Conservation (phyloP, 53 echinoderm and acorn worm genomes). For the Mesocentrotus franciscanus region DNA sequence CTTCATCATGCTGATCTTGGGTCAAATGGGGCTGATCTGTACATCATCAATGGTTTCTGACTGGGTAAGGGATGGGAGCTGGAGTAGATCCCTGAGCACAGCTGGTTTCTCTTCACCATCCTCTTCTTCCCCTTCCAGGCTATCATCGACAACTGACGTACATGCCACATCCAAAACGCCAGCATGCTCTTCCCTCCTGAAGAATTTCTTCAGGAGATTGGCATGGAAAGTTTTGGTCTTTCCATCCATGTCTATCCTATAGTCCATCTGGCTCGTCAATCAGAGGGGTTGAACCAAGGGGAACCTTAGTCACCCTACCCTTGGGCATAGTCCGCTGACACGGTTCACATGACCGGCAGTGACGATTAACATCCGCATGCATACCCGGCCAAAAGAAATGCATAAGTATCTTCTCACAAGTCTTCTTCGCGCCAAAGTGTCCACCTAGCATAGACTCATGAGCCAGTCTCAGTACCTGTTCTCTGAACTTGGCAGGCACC, state of each 20-base stretch:
- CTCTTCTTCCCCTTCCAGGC: neutral
- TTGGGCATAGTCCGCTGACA: conserved; percentile 50
- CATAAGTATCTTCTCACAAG: conserved; percentile 17
- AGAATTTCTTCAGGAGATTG: conserved; percentile 58
- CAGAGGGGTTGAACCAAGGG: conserved; percentile 55
- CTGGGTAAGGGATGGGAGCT: neutral
- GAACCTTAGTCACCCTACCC: conserved; percentile 56
- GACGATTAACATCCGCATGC: conserved; percentile 50
- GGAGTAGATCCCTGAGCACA: conserved; percentile 17
- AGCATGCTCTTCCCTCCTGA: conserved; percentile 17
- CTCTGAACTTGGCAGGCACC: conserved; percentile 47
- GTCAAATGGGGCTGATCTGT: conserved; percentile 16
- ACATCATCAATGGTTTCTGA: conserved; percentile 19
- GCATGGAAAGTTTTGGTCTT: conserved; percentile 62
- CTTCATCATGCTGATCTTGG: neutral
- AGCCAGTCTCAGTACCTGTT: conserved; percentile 49
- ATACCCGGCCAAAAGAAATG: conserved; percentile 63
- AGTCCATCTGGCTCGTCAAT: conserved; percentile 63
- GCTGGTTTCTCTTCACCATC: neutral
- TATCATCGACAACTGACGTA: conserved; percentile 46
- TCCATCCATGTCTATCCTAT: conserved; percentile 49
- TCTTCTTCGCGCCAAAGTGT: conserved; percentile 51
- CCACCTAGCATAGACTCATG: conserved; percentile 54
- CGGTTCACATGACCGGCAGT: conserved; percentile 56
- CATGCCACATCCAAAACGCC: conserved; percentile 32